Evolutionary conservation across 2,888 invertebrate species (phyloP).

Genomic region (Campoletis raptor): DNA sequence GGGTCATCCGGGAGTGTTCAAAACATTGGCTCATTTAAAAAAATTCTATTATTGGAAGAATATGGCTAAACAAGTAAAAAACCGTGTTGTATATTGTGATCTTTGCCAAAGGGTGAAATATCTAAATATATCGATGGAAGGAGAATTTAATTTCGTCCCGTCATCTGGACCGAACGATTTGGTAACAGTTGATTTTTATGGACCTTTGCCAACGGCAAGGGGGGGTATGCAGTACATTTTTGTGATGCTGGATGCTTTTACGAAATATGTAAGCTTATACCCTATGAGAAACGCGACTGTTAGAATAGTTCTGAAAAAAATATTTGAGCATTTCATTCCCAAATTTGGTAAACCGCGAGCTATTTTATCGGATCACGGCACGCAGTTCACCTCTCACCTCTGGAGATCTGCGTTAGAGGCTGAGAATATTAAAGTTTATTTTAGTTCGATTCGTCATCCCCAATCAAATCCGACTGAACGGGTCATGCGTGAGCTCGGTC

Average conservation of each 20-base stretch:
- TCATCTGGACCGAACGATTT: neutral
- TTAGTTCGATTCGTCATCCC: slow-evolving; percentile 39
- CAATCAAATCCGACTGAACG: slow-evolving; percentile 36
- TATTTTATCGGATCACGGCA: slow-evolving; percentile 39
- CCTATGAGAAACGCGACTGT: neutral
- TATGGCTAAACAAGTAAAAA: neutral
- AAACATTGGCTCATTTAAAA: too few relatives aligned
- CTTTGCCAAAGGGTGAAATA: neutral
- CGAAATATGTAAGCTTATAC: neutral
- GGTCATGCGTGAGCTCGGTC: slow-evolving; percentile 17
- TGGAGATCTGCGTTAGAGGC: slow-evolving; percentile 15
- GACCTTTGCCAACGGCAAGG: neutral
- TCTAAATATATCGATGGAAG: neutral
- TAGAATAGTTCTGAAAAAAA: neutral
- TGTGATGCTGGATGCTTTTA: neutral
- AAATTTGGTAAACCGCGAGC: slow-evolving; percentile 15
- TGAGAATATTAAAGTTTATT: slow-evolving; percentile 22
- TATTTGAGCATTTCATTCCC: neutral
- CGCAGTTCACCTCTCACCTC: slow-evolving; percentile 22
- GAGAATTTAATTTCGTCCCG: neutral
- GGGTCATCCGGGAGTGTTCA: too few relatives aligned
- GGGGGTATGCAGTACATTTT: neutral
- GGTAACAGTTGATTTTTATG: neutral
- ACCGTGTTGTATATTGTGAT: neutral
- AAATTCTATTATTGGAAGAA: too few relatives aligned